A percentile compares a stretch with the other conserved stretches of the same genome.
These are phyloP conservation scores for Ernsta delagoae DNA, from an alignment of 2,888 invertebrate species.

Conservation along the genomic window DNA sequence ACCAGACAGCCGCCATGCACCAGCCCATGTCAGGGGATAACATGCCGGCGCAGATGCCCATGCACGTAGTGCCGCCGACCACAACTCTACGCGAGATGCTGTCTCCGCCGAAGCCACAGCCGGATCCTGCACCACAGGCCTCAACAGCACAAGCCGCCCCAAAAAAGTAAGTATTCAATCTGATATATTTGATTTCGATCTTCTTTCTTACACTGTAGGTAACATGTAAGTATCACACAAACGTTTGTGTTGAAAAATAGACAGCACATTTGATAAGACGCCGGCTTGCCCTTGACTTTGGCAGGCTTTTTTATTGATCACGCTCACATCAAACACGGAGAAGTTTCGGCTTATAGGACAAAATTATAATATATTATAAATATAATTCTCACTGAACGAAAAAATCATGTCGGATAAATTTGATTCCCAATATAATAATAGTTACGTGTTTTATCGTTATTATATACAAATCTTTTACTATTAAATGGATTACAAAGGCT, in stretches of 20 bases:
- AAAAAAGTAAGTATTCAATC: background rate
- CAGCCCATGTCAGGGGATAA: background rate
- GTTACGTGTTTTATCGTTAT: too few relatives aligned
- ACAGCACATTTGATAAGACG: background rate
- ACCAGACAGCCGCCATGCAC: background rate
- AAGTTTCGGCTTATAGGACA: too few relatives aligned
- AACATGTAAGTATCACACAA: background rate
- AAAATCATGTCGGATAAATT: too few relatives aligned
- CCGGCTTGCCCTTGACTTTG: conserved; percentile 1
- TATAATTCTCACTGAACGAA: too few relatives aligned
- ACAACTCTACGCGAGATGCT: conserved; percentile 6
- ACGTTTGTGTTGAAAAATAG: background rate
- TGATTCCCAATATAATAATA: too few relatives aligned
- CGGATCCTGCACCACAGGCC: background rate
- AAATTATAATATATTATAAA: too few relatives aligned
- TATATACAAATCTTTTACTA: too few relatives aligned
- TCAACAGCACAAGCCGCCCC: background rate
- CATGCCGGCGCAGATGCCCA: background rate
- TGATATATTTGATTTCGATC: too few relatives aligned
- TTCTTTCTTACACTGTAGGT: too few relatives aligned
- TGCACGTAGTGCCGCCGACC: background rate
- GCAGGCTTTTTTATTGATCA: background rate
- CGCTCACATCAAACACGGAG: too few relatives aligned
- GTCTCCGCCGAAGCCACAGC: conserved; percentile 3
- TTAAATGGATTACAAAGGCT: too few relatives aligned